These are phyloP conservation scores for Clarias pachynema DNA, from an alignment of 2,797 vertebrate genomes.

Conservation along the genomic window DNA sequence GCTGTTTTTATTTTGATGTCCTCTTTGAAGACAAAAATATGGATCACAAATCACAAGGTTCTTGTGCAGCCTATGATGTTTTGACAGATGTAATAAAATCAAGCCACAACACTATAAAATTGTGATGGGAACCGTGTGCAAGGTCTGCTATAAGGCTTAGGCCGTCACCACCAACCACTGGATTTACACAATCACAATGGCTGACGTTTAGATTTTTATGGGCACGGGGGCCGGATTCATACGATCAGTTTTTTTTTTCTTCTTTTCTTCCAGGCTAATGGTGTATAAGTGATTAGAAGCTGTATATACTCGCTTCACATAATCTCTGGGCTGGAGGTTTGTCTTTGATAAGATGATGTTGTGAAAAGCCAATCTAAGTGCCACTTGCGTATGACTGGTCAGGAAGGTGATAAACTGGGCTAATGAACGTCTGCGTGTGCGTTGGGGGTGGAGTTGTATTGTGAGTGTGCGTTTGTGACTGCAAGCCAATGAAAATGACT, in stretches of 20 bases:
- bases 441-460: not conserved
- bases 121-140: slow-evolving; percentile 74
- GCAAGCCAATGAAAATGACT: slow-evolving; percentile 12
- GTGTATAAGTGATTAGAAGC: slow-evolving; percentile 38
- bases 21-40: slow-evolving; percentile 64
- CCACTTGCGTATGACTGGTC: slow-evolving; percentile 33
- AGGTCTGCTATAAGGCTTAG: slow-evolving; percentile 63
- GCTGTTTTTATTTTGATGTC: slow-evolving; percentile 67
- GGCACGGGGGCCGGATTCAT: slow-evolving; percentile 24
- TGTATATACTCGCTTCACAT: slow-evolving; percentile 11
- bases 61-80: slow-evolving; percentile 74
- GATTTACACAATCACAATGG: slow-evolving; percentile 70
- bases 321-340: slow-evolving; percentile 51
- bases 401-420: slow-evolving; percentile 41
- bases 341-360: slow-evolving; percentile 54
- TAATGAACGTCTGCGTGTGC: slow-evolving; percentile 35
- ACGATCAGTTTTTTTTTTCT: slow-evolving; percentile 23
- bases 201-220: slow-evolving; percentile 63
- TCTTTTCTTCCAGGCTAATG: slow-evolving; percentile 31
- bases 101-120: slow-evolving; percentile 76
- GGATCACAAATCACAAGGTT: slow-evolving; percentile 69
- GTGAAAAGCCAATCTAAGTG: slow-evolving; percentile 47
- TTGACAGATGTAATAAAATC: slow-evolving; percentile 79
- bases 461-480: slow-evolving; percentile 7
- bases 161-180: slow-evolving; percentile 60